phyloP scores from a whole-genome alignment of 2,113 vertebrate genomes.

The Centrocercus urophasianus region DNA sequence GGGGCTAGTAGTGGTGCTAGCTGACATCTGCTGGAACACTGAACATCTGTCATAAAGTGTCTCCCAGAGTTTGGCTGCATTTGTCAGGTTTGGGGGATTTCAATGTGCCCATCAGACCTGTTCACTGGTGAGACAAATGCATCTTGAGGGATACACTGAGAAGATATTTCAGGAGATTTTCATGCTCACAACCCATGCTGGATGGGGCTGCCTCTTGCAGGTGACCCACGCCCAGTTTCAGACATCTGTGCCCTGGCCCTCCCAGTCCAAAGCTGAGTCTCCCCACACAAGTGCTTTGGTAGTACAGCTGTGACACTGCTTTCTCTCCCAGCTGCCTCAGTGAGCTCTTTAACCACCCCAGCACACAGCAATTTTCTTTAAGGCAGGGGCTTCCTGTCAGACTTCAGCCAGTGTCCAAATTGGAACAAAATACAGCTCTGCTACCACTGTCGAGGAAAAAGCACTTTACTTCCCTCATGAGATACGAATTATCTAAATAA shows the following conservation, averaged over 20 bases:
- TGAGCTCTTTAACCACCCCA: neutral
- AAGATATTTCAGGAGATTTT: neutral
- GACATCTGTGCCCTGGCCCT: neutral
- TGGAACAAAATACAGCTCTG: neutral
- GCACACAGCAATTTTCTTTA: neutral
- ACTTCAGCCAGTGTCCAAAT: neutral
- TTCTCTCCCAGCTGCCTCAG: neutral
- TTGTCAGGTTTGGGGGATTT: neutral
- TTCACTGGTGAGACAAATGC: neutral
- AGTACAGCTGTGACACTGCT: neutral
- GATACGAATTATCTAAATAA: neutral
- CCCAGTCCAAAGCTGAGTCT: no score
- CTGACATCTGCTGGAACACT: slow-evolving; percentile 22
- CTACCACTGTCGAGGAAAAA: neutral
- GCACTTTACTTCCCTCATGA: slow-evolving; percentile 3
- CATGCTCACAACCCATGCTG: rapidly evolving
- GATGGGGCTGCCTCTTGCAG: neutral
- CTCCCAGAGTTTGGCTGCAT: neutral
- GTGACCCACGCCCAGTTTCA: neutral
- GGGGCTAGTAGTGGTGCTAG: neutral
- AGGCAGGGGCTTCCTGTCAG: neutral
- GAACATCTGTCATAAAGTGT: neutral
- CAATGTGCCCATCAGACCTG: neutral
- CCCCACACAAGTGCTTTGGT: neutral
- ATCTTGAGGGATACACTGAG: neutral